Evolutionary conservation across 2,113 vertebrate species (phyloP), one percentile per base, ranked within the genome.

Genomic region (Taurulus bubalis): DNA sequence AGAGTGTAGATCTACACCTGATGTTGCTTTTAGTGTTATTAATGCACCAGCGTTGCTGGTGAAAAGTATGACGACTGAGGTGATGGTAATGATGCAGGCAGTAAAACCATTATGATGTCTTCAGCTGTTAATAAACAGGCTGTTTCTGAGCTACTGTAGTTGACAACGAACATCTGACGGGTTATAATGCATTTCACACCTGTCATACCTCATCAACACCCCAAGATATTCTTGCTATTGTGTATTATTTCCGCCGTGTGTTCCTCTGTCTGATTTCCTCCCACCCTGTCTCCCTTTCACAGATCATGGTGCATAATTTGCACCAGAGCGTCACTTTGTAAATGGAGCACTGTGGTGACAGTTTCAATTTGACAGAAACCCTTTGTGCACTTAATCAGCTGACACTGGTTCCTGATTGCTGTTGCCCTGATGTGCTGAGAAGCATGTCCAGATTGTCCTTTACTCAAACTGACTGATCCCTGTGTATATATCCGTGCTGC

Each of bases 171-270:
- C 83, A 88, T 87, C 82, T 20, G 36, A 88, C 71, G 77, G 71
- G 74, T 92, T 90, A 81, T 87, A 85, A 90, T 88, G 82, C 73
- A 86, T 91, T 90, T 93, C 87, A 82, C 91, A 90, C 85, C 82
- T 88, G 87, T 94, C 92, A 90, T 74, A 93, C 87, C 84, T 91
- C 86, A 92, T 93, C 92, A 92, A 90, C 87, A 92, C 88, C 80
- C 74, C n/a, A 6, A 77, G 75, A 88, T 87, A 85, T 82, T 75
- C 84, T 78, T 70, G 83, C 73, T 70, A 62, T 87, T 87, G 84
- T 81, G 28, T 69, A 22, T 38, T 26, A 14, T 42, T 80, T 68
- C 75, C 55, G n/a, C 71, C 79, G 56, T 34, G 26, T 79, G 73
- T 85, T 71, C 84, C 78, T 84, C 80, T 87, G 88, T 90, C 87